A percentile compares a stretch with the other conserved stretches of the same genome.
Evolutionary conservation across 1,140 invertebrate genomes (phyloP).

Genomic region (Dinothrombium tinctorium): DNA sequence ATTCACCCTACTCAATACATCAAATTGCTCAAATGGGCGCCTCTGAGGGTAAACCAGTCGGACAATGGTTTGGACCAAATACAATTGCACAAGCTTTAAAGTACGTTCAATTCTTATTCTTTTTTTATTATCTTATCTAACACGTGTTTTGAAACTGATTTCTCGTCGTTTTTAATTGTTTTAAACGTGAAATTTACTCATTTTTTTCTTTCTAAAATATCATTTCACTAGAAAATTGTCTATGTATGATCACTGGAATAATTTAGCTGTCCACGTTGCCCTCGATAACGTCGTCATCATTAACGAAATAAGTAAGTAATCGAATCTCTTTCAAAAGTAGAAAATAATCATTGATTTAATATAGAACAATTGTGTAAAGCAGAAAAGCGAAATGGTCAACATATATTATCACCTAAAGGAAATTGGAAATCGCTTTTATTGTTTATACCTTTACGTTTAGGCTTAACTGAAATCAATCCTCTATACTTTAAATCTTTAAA

Average conservation of each 20-base stretch:
- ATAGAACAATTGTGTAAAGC: background rate
- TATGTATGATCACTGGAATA: constrained; percentile 75
- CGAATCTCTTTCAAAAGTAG: too few species aligned
- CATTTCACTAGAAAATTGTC: constrained; percentile 56
- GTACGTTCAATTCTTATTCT: constrained; percentile 19
- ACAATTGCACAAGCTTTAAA: constrained; percentile 90
- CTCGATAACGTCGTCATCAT: constrained; percentile 80
- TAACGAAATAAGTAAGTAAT: too few species aligned
- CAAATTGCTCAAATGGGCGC: constrained; percentile 87
- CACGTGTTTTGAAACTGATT: background rate
- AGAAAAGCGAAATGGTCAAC: background rate
- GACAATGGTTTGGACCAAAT: constrained; percentile 98
- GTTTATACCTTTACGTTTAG: constrained; percentile 79
- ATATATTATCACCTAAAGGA: background rate
- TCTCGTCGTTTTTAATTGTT: background rate
- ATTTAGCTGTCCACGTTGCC: constrained; percentile 70
- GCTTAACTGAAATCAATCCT: constrained; percentile 74
- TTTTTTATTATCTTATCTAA: background rate
- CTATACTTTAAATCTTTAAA: constrained; percentile 68
- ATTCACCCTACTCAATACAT: constrained; percentile 80
- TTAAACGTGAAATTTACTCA: background rate
- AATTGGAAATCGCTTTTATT: constrained; percentile 74
- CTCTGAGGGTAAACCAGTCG: constrained; percentile 76
- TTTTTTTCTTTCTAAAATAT: constrained; percentile 15
- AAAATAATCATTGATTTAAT: too few species aligned